These are phyloP conservation scores for Drosophila suzukii DNA, from an alignment of 1,140 invertebrate genomes.

Conservation along the genomic window DNA sequence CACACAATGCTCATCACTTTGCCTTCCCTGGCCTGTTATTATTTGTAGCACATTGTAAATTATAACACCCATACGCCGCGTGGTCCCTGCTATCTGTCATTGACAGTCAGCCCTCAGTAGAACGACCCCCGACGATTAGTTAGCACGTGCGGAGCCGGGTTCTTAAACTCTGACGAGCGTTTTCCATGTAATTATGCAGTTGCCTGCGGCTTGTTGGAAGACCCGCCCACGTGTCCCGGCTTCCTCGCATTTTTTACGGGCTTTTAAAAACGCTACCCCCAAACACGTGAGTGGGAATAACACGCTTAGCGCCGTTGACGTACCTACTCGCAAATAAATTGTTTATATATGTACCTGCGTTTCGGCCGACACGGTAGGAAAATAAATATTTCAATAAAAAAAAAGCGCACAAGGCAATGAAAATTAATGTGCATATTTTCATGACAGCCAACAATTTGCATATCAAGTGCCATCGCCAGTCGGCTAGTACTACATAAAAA, in stretches of 20 bases:
- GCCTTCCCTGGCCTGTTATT: slow-evolving; percentile 5
- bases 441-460: slow-evolving; percentile 76
- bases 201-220: slow-evolving; percentile 14
- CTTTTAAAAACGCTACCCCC: not conserved
- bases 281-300: slow-evolving; percentile 43
- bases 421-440: slow-evolving; percentile 80
- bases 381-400: slow-evolving; percentile 5
- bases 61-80: slow-evolving; percentile 44
- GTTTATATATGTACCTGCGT: slow-evolving; percentile 30
- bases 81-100: slow-evolving; percentile 41
- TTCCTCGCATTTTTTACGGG: slow-evolving; percentile 4
- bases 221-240: slow-evolving; percentile 23
- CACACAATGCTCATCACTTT: slow-evolving; percentile 20
- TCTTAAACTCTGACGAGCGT: slow-evolving; percentile 29
- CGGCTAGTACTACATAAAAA: slow-evolving; percentile 13
- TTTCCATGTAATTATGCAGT: slow-evolving; percentile 65
- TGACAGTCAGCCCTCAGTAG: slow-evolving; percentile 31
- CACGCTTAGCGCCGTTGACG: slow-evolving; percentile 44
- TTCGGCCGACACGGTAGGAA: slow-evolving; percentile 18
- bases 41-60: slow-evolving; percentile 31
- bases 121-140: slow-evolving; percentile 35
- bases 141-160: slow-evolving; percentile 25
- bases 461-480: slow-evolving; percentile 61
- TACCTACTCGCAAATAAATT: slow-evolving; percentile 36
- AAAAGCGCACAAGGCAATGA: slow-evolving; percentile 38